Conservation (phyloP, 2,888 invertebrate genomes). For the Steinernema scapterisci region DNA sequence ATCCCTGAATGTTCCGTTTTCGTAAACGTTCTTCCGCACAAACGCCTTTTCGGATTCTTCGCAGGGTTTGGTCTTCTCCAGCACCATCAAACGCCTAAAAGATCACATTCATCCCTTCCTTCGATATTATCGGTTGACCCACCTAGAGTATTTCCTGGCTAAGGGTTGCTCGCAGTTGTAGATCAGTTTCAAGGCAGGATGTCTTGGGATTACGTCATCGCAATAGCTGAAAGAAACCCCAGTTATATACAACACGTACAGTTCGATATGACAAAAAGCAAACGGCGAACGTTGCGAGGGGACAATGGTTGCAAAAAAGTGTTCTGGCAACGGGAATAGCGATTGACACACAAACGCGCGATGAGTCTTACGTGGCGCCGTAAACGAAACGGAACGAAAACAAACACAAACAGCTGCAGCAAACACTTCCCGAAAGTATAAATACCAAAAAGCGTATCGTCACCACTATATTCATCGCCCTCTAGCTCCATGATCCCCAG, state of each 20-base stretch:
- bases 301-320: constrained; percentile 29
- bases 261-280: neutral
- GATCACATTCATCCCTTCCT: neutral
- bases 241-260: neutral
- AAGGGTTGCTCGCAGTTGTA: constrained; percentile 88
- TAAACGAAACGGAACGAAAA: constrained; percentile 29
- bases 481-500: neutral
- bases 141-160: constrained; percentile 68
- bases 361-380: constrained; percentile 29
- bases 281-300: neutral
- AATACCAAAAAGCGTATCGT: neutral
- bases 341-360: constrained; percentile 28
- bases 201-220: constrained; percentile 77
- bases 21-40: constrained; percentile 42
- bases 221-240: constrained; percentile 66
- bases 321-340: constrained; percentile 12
- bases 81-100: constrained; percentile 57
- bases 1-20: constrained; percentile 43
- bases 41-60: constrained; percentile 36
- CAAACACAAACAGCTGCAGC: constrained; percentile 23
- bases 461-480: neutral
- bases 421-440: constrained; percentile 11
- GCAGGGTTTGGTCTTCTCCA: constrained; percentile 47
- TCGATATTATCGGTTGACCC: neutral
- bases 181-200: constrained; percentile 79